Evolutionary conservation across 2,888 invertebrate genomes (phyloP), one percentile per base, ranked within the genome.

Genomic region (Copidosoma aretas): DNA sequence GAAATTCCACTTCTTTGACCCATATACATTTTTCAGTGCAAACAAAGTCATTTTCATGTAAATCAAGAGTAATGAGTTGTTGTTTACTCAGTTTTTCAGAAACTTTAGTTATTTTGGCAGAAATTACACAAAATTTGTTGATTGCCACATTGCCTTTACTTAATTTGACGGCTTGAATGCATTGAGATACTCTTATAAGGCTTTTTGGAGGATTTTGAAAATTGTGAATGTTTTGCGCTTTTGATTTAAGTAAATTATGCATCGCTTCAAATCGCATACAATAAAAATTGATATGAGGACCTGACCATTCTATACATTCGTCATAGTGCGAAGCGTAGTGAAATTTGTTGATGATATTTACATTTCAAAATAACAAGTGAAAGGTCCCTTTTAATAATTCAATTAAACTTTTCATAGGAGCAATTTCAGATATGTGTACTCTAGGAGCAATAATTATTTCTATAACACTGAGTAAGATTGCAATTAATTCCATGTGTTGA

Each of bases 121-220:
- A 8, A 8, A 8, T 32, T 8, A 5, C 32, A 32, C 32, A 8
- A 32, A 5, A 32, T 32, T 32, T 32, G 8, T 32, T 32, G 8
- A 32, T 32, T 32, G 3, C 8, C 4, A 32, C 32, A 32, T 32
- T 8, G 8, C 32, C 32, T 32, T 3, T 5, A 3, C 32, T 8
- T 8, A 3, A 32, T 32, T 32, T 32, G 4, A 8, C 32, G 8
- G 32, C 32, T 21, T 60, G 60, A 4, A 51, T 32, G 19, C 19
- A 17, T 51, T 60, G 60, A 0, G n/a, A 25, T 12, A 60, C 10
- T 19, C 51, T 10, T 1, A 60, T 19, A 1, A 60, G 1, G 25
- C 51, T 60, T 60, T 60, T 60, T 4, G 60, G 51, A 12, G 60
- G 25, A 52, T 60, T 60, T 32, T 60, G 25, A 19, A 32, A 60